Percentiles rank a stretch among this genome's conserved stretches.
Conservation (phyloP, 2,797 vertebrate genomes). For the Labroides dimidiatus region DNA sequence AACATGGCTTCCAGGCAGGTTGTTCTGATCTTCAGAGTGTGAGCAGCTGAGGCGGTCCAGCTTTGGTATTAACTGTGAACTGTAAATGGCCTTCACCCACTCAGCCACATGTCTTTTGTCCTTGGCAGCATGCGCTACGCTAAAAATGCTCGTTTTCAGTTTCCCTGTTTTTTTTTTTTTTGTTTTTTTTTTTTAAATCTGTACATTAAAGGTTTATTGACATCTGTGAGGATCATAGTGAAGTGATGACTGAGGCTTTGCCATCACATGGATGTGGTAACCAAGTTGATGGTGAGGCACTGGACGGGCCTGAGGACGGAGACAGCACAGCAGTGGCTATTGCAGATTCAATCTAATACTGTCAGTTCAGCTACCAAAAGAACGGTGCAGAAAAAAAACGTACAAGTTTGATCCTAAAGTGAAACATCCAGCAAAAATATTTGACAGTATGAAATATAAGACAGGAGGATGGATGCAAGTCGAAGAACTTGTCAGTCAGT, state of each 20-base stretch:
- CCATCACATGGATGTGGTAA: conserved; percentile 43
- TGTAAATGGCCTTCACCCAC: conserved; percentile 44
- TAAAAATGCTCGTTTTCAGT: conserved; percentile 50
- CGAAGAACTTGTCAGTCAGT: neutral
- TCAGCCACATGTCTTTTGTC: conserved; percentile 29
- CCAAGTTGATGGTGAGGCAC: conserved; percentile 63
- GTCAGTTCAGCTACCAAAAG: conserved; percentile 4
- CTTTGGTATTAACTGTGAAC: conserved; percentile 74
- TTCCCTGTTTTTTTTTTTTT: conserved; percentile 44
- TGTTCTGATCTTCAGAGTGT: conserved; percentile 44
- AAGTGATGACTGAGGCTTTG: conserved; percentile 52
- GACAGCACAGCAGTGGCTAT: conserved; percentile 39
- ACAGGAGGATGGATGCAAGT: conserved; percentile 4
- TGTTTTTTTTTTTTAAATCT: too few species aligned
- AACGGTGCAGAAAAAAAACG: conserved; percentile 1
- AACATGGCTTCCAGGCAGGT: conserved; percentile 74
- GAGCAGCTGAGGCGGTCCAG: conserved; percentile 58
- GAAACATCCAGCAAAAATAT: neutral
- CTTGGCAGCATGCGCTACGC: conserved; percentile 40
- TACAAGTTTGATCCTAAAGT: conserved; percentile 1
- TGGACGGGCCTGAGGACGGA: conserved; percentile 79
- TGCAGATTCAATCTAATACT: conserved; percentile 30
- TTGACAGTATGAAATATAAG: conserved; percentile 8
- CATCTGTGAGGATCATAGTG: conserved; percentile 43
- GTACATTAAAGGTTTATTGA: conserved; percentile 58